Conservation (phyloP, 2,797 vertebrate genomes). For the Myiothlypis chrysogaster region DNA sequence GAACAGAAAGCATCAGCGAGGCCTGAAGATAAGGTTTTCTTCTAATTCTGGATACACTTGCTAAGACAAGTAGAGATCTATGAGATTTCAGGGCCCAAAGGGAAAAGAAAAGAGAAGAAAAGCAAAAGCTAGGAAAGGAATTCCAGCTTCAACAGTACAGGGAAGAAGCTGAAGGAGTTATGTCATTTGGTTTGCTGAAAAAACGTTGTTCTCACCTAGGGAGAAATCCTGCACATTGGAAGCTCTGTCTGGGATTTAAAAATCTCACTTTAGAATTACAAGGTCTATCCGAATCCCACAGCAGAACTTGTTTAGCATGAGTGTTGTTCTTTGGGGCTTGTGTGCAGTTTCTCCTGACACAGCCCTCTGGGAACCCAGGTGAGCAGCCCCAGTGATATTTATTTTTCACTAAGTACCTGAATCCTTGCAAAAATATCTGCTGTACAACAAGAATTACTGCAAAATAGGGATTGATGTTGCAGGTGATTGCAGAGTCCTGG, state of each 20-base stretch:
- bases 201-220: neutral
- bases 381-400: neutral
- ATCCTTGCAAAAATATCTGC: conserved; percentile 22
- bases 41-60: neutral
- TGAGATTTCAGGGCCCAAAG: neutral
- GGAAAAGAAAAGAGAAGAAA: neutral
- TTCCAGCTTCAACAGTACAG: neutral
- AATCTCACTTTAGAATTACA: neutral
- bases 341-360: neutral
- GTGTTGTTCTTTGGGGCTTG: neutral
- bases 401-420: neutral
- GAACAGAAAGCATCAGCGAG: neutral
- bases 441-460: neutral
- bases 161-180: neutral
- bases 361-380: neutral
- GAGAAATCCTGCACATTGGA: neutral
- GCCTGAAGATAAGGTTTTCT: neutral
- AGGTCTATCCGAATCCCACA: neutral
- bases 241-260: neutral
- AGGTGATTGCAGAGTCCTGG: neutral
- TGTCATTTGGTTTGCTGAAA: neutral
- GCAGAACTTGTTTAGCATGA: neutral
- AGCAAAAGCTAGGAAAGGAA: neutral
- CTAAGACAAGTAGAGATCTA: neutral
- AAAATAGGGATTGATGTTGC: neutral